These are phyloP conservation scores for Notarius lentiginosus DNA, from an alignment of 2,113 vertebrate genomes.

Conservation along the genomic window DNA sequence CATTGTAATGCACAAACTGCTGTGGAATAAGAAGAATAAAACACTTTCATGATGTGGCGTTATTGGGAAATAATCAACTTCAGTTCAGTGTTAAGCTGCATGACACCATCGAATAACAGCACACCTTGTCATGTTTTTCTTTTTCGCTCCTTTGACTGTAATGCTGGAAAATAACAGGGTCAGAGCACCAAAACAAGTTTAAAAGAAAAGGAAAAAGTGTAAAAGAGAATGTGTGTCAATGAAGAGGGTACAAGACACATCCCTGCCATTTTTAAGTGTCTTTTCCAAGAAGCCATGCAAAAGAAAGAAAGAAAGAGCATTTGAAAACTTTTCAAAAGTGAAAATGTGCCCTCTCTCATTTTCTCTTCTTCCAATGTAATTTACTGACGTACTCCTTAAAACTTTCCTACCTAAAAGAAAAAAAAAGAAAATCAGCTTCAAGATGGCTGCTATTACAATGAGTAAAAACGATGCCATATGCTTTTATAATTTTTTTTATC, in stretches of 20 bases:
- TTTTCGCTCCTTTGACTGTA: not conserved
- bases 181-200: no score
- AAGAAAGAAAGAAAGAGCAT: not conserved
- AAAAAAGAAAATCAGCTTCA: not conserved
- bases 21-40: no score
- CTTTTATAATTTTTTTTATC: not conserved
- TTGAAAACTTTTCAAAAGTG: constrained; percentile 6
- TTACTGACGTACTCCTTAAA: not conserved
- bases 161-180: not conserved
- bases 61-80: no score
- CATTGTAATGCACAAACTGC: not conserved
- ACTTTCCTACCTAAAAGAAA: not conserved
- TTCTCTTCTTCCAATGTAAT: not conserved
- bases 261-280: not conserved
- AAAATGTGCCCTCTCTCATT: not conserved
- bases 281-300: not conserved
- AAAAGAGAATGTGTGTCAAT: not conserved
- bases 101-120: no score
- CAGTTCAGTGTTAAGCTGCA: not conserved
- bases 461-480: not conserved
- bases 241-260: not conserved
- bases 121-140: no score
- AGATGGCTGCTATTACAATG: not conserved
- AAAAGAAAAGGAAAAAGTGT: not conserved
- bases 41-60: no score